Evolutionary conservation across 2,888 invertebrate species (phyloP).

Genomic region (Drosophila merina): DNA sequence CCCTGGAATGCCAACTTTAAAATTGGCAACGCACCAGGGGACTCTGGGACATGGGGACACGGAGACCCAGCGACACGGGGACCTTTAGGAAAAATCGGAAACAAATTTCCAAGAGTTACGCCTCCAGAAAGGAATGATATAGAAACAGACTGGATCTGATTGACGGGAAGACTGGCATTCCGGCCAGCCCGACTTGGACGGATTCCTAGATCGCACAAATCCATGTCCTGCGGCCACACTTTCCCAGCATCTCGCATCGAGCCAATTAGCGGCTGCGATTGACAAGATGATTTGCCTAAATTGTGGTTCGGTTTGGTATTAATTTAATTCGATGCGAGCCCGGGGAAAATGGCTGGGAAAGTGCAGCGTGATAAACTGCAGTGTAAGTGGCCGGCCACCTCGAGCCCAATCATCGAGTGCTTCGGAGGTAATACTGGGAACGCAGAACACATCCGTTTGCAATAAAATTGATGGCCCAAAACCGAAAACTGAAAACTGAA

Average conservation of each 20-base stretch:
- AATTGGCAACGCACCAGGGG: conserved; percentile 72
- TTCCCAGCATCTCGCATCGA: conserved; percentile 21
- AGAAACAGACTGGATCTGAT: conserved; percentile 54
- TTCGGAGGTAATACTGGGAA: conserved; percentile 48
- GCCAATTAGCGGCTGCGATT: conserved; percentile 63
- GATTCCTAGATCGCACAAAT: conserved; percentile 38
- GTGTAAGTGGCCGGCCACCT: conserved; percentile 1
- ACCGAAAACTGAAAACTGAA: conserved; percentile 42
- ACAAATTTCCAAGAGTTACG: conserved; percentile 71
- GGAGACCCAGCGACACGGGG: conserved; percentile 8
- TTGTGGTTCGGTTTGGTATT: conserved; percentile 33
- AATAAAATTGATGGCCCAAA: conserved; percentile 75
- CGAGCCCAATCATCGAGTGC: background rate
- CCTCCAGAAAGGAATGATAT: conserved; percentile 42
- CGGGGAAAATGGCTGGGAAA: conserved; percentile 41
- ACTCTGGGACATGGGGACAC: background rate
- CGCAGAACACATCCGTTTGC: conserved; percentile 73
- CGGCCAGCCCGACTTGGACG: conserved; percentile 71
- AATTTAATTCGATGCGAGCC: conserved; percentile 25
- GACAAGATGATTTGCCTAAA: conserved; percentile 58
- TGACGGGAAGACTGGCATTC: conserved; percentile 74
- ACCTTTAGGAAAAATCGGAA: conserved; percentile 63
- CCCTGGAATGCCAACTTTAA: conserved; percentile 68
- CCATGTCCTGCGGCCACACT: conserved; percentile 57
- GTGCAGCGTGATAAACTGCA: background rate